Percentiles rank a stretch among this genome's conserved stretches.
These are phyloP conservation scores for Cryptoblepharus egeriae DNA, from an alignment of 2,797 vertebrate genomes.

Conservation along the genomic window DNA sequence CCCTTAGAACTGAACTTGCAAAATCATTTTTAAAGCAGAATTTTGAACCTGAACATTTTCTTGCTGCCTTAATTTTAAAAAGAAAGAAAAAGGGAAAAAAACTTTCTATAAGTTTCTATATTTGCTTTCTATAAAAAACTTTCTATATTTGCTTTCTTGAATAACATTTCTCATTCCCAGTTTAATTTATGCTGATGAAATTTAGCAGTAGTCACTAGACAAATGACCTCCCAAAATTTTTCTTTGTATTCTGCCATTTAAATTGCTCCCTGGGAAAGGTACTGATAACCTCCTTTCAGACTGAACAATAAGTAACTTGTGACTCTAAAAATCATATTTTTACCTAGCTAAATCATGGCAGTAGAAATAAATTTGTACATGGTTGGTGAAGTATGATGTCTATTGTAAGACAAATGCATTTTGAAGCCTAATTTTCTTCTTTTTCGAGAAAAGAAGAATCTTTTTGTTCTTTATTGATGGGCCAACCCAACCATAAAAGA, in stretches of 20 bases:
- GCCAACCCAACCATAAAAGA: conserved; percentile 74
- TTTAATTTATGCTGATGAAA: conserved; percentile 7
- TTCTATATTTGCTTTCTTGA: conserved; percentile 13
- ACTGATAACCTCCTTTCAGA: conserved; percentile 40
- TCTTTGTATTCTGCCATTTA: conserved; percentile 29
- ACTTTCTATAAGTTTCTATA: background rate
- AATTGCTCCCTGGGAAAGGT: conserved; percentile 39
- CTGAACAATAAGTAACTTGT: conserved; percentile 55
- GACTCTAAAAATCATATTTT: conserved; percentile 59
- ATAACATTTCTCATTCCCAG: conserved; percentile 30
- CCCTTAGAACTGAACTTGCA: conserved; percentile 6
- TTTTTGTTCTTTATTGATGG: conserved; percentile 72
- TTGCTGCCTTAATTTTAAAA: conserved; percentile 7
- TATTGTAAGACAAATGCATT: conserved; percentile 70
- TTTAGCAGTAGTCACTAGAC: conserved; percentile 34
- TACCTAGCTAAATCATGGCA: conserved; percentile 61
- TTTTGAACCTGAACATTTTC: background rate
- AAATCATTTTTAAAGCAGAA: background rate
- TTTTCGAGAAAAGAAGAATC: conserved; percentile 27
- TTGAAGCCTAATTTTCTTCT: conserved; percentile 64
- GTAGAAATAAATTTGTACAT: conserved; percentile 67
- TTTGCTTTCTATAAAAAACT: conserved; percentile 17
- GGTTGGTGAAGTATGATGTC: conserved; percentile 61
- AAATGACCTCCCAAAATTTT: background rate
- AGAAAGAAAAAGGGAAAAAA: background rate